These are phyloP conservation scores for Corvus hawaiiensis DNA, from an alignment of 2,113 vertebrate species.

Conservation along the genomic window DNA sequence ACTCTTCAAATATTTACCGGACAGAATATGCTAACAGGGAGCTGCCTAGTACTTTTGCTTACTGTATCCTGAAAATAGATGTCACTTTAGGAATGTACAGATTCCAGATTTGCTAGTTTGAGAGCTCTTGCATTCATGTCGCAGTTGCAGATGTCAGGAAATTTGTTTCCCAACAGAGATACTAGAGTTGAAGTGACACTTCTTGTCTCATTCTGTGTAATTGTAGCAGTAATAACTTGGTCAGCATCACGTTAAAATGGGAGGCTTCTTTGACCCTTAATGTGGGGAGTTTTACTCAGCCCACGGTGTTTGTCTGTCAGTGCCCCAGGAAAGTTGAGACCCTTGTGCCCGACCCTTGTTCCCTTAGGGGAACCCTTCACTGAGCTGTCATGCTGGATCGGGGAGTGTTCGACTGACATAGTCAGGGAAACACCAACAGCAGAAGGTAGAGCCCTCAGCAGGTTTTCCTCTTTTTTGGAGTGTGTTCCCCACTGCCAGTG, in stretches of 20 bases:
- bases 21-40: background rate
- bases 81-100: background rate
- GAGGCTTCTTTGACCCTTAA: background rate
- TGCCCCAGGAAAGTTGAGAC: background rate
- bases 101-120: background rate
- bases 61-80: background rate
- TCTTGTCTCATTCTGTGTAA: background rate
- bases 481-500: accelerated
- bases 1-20: background rate
- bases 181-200: background rate
- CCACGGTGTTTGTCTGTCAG: background rate
- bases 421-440: background rate
- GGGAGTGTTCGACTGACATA: no score
- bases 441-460: background rate
- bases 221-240: background rate
- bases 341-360: background rate
- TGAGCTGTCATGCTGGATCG: background rate
- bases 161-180: background rate
- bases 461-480: background rate
- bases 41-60: background rate
- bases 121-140: background rate
- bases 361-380: background rate
- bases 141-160: background rate
- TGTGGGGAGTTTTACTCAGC: background rate
- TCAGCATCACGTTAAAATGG: background rate